Conservation (phyloP, 1,140 invertebrate genomes). For the Leptonema lineaticorne region DNA sequence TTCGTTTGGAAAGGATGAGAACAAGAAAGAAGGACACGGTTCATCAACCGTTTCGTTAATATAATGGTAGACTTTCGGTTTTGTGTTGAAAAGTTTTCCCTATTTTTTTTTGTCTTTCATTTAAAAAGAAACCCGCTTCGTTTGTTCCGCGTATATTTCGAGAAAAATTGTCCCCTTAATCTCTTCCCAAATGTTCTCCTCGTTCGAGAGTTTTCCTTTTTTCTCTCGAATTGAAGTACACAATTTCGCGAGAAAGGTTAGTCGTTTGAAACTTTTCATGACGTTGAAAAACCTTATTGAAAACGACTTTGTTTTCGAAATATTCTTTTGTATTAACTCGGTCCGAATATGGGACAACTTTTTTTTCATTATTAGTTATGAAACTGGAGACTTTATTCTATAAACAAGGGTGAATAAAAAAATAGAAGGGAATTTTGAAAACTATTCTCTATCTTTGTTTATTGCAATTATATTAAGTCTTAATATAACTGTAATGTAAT, state of each 20-base stretch:
- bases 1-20: neutral
- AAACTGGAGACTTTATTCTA: too few species aligned
- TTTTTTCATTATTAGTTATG: neutral
- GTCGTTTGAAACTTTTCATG: neutral
- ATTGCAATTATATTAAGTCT: too few species aligned
- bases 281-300: slow-evolving; percentile 2
- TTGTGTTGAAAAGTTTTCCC: neutral
- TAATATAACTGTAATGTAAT: too few species aligned
- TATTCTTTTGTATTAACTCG: slow-evolving; percentile 6
- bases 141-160: slow-evolving; percentile 29
- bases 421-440: too few species aligned
- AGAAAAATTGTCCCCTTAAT: slow-evolving; percentile 27
- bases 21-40: slow-evolving; percentile 1
- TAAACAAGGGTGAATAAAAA: too few species aligned
- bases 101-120: neutral
- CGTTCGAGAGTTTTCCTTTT: slow-evolving; percentile 4
- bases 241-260: neutral
- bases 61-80: neutral
- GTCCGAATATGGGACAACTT: slow-evolving; percentile 3
- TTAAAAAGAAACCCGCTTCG: slow-evolving; percentile 28
- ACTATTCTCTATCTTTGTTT: too few species aligned
- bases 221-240: slow-evolving; percentile 13
- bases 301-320: slow-evolving; percentile 1
- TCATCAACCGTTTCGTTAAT: neutral
- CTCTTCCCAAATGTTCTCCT: slow-evolving; percentile 9